phyloP scores from a whole-genome alignment of 2,888 invertebrate genomes.

The Luperina nickerlii region DNA sequence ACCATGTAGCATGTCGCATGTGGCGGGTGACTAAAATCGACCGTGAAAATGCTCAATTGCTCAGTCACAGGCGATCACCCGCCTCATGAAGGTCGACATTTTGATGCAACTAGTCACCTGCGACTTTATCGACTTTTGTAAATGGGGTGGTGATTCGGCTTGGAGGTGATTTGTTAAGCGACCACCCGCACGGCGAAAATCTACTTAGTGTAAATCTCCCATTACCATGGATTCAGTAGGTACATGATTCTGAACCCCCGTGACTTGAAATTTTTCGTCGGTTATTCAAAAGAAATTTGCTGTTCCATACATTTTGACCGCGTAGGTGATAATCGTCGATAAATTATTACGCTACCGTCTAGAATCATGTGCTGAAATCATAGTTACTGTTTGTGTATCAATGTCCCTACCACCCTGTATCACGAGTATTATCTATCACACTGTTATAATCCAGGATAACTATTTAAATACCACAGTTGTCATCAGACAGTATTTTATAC shows the following conservation, averaged over 20 bases:
- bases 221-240: not conserved
- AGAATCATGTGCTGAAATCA: not conserved
- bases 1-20: too few species aligned
- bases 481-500: not conserved
- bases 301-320: not conserved
- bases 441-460: not conserved
- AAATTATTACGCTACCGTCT: not conserved
- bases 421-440: constrained; percentile 2
- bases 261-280: too few species aligned
- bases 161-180: not conserved
- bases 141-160: not conserved
- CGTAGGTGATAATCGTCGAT: not conserved
- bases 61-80: too few species aligned
- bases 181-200: not conserved
- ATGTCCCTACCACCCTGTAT: not conserved
- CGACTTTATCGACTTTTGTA: not conserved
- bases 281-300: not conserved
- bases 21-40: too few species aligned
- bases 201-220: not conserved
- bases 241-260: too few species aligned
- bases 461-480: not conserved
- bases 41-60: too few species aligned
- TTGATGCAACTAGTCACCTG: not conserved
- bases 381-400: not conserved
- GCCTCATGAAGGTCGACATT: too few species aligned